Evolutionary conservation across 2,113 vertebrate genomes (phyloP).

Genomic region (Cavia aperea): DNA sequence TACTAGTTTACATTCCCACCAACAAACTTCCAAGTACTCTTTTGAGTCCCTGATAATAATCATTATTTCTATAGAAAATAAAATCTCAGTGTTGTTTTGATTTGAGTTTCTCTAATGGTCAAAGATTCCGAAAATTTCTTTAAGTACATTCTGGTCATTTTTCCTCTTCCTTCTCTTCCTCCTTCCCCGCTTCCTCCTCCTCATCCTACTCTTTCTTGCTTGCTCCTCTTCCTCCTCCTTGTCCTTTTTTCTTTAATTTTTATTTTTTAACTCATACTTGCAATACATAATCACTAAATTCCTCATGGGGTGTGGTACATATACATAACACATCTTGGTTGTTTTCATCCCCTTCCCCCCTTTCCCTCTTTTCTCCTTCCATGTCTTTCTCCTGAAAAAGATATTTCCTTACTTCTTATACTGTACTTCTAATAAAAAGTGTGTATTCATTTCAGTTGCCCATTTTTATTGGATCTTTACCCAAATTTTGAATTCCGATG

Average conservation of each 20-base stretch:
- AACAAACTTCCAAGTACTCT: background rate
- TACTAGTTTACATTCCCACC: background rate
- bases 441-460: background rate
- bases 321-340: background rate
- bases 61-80: background rate
- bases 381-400: background rate
- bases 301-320: background rate
- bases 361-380: background rate
- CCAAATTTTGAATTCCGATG: background rate
- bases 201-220: fast-evolving
- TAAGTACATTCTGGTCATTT: background rate
- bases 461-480: background rate
- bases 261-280: background rate
- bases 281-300: background rate
- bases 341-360: background rate
- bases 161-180: background rate
- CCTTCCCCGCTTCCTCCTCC: background rate
- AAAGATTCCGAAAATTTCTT: background rate
- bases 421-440: background rate
- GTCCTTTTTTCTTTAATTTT: background rate
- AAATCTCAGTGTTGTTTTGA: background rate
- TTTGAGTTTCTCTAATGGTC: background rate
- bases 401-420: background rate
- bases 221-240: background rate
- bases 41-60: background rate